Conservation (phyloP, 2,888 invertebrate species). For the Ennomos quercinarius region DNA sequence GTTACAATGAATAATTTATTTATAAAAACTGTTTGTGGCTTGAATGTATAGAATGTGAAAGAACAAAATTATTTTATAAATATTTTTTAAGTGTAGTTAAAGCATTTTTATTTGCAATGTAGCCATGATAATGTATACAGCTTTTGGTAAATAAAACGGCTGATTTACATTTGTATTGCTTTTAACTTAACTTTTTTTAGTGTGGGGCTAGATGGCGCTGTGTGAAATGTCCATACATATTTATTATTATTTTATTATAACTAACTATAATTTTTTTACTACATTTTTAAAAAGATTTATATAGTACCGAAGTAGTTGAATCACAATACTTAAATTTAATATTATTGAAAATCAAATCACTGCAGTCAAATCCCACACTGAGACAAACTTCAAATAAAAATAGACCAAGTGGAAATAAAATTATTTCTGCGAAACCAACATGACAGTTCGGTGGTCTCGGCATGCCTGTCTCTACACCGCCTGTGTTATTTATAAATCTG, state of each 20-base stretch:
- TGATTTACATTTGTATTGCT: no score
- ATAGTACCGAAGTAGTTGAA: background rate
- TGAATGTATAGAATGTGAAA: background rate
- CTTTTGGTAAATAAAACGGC: no score
- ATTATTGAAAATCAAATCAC: constrained; percentile 9
- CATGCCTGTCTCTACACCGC: constrained; percentile 50
- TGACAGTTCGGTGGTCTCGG: constrained; percentile 57
- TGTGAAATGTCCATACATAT: no score
- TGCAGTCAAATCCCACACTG: constrained; percentile 16
- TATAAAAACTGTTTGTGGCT: constrained; percentile 7
- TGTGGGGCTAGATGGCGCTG: no score
- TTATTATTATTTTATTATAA: no score
- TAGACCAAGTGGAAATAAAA: constrained; percentile 38
- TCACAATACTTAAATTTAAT: constrained; percentile 10
- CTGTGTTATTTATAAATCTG: constrained; percentile 74
- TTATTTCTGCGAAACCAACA: constrained; percentile 36
- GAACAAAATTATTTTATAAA: background rate
- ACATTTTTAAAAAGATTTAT: no score
- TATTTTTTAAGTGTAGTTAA: background rate
- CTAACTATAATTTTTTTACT: no score
- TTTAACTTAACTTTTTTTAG: no score
- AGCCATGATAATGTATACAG: background rate
- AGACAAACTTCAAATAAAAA: constrained; percentile 37
- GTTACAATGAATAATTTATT: constrained; percentile 29
- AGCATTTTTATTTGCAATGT: background rate